Evolutionary conservation across 2,113 vertebrate genomes (phyloP), one percentile per base, ranked within the genome.

Genomic region (Cyanistes caeruleus): DNA sequence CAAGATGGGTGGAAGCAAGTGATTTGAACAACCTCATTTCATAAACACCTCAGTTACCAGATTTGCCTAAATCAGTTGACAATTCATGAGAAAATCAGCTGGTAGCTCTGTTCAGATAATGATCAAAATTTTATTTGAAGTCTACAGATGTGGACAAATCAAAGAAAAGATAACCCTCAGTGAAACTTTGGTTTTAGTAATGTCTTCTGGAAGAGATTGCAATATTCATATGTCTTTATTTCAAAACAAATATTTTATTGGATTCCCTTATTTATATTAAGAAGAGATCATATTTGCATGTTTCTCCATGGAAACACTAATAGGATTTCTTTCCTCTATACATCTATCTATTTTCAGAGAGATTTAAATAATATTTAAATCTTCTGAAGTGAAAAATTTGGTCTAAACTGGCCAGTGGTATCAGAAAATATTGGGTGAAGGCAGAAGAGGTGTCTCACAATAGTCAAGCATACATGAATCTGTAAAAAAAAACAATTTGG

Each of bases 81-180:
- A 84, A 75, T 89, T 92, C 33, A 44, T 46, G 31, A 85, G 51
- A 91, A 96, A 90, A 93, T 80, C 63, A 79, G 23, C 49, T 74
- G 24, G 23, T 80, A 89, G 35, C 5, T 65, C 33, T 88, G 59
- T 67, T 59, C 74, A 82, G 18, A 17, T 91, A 91, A 89, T 70
- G 43, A 80, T 17, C 20, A 73, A 91, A 95, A 84, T 51, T n/a
- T 84, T 4, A 76, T 70, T 60, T 91, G 19, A 74, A 90, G 31
- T 41, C 23, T 64, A 84, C 31, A 35, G n/a, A n/a, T 35, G 4
- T 81, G 0, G 1, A 78, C 78, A 86, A 87, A 87, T 55, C 27
- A 82, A 78, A 74, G 31, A 18, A 86, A 89, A 94, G 1, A 52
- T 46, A 87, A 44, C 18, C 21, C 89, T 87, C 25, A 55, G 52